phyloP scores from a whole-genome alignment of 2,113 vertebrate species.

The Muscicapa adusta region DNA sequence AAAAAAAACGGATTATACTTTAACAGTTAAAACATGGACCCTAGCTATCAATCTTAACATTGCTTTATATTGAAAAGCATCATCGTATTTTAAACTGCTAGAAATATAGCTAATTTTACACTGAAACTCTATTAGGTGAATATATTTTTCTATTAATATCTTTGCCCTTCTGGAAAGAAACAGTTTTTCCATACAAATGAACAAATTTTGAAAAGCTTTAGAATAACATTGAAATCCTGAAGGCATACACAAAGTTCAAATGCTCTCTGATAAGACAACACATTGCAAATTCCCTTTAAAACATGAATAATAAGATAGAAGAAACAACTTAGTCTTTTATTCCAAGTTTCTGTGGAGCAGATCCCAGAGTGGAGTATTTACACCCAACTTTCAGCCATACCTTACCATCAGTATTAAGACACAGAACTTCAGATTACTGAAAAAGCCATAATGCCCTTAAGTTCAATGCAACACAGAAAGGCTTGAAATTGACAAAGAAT shows the following conservation, averaged over 20 bases:
- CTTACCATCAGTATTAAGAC: background rate
- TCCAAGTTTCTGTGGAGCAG: background rate
- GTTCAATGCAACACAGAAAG: background rate
- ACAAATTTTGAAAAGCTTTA: background rate
- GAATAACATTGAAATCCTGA: background rate
- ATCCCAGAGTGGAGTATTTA: background rate
- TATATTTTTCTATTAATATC: background rate
- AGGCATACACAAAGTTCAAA: background rate
- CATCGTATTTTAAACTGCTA: background rate
- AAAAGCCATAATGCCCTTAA: background rate
- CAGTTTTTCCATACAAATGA: background rate
- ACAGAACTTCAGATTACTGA: background rate
- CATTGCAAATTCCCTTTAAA: background rate
- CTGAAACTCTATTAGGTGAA: background rate
- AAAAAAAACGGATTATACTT: background rate
- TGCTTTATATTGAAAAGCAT: background rate
- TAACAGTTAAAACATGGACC: background rate
- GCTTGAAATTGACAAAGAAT: background rate
- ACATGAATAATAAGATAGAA: background rate
- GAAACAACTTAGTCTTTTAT: background rate
- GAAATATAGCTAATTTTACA: background rate
- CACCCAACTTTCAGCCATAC: background rate
- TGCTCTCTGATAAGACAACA: background rate
- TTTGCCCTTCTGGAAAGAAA: background rate
- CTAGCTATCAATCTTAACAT: background rate